These are phyloP conservation scores for Thalassarche chlororhynchos DNA, from an alignment of 2,113 vertebrate species.

Conservation along the genomic window DNA sequence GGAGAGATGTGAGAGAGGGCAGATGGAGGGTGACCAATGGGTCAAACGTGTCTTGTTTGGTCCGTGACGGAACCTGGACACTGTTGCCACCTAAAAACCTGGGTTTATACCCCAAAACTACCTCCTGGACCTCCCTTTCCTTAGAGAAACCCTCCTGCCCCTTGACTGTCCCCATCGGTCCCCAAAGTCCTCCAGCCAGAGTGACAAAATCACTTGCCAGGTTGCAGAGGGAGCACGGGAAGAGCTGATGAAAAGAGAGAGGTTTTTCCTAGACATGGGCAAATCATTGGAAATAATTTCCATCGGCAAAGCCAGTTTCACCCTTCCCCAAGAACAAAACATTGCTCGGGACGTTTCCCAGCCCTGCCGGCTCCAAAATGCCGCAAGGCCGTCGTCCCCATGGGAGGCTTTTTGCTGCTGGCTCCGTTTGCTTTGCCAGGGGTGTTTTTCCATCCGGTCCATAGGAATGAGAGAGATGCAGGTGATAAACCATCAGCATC, in stretches of 20 bases:
- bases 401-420: background rate
- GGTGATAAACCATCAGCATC: slow-evolving; percentile 11
- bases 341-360: background rate
- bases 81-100: background rate
- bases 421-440: background rate
- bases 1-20: background rate
- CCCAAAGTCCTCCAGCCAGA: background rate
- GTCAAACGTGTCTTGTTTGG: accelerated
- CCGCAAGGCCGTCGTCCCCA: accelerated
- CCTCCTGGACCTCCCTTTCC: background rate
- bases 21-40: accelerated
- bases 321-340: background rate
- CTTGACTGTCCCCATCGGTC: background rate
- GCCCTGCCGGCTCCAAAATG: background rate
- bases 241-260: background rate
- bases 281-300: background rate
- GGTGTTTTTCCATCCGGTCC: slow-evolving; percentile 2
- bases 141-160: background rate
- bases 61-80: background rate
- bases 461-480: background rate
- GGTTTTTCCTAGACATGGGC: accelerated
- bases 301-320: accelerated
- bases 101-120: background rate
- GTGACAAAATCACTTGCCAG: background rate
- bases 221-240: background rate